Evolutionary conservation across 2,888 invertebrate genomes (phyloP), one percentile per base, ranked within the genome.

Genomic region (Meliscaeva auricollis): DNA sequence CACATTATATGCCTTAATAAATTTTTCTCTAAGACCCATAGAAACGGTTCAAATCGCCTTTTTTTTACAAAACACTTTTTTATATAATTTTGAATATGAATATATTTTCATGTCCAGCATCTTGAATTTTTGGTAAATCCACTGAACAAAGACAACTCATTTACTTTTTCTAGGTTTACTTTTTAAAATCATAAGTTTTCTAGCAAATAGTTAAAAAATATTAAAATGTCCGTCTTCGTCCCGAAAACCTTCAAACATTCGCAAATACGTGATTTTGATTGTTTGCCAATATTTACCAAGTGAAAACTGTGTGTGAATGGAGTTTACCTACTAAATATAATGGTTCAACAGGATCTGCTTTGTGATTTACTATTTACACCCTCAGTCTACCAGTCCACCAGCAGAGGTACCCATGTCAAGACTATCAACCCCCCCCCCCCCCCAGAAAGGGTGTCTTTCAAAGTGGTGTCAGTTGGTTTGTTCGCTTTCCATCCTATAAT

Each of bases 311-410:
- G 75, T 76, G 58, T 41, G 75, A 80, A 75, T 44, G 15, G 22
- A 56, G 50, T 64, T 26, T 70, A 58, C 58, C 56, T 38, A 76
- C 69, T 72, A 50, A 66, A 58, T 64, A 79, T 79, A 79, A 84
- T 79, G 75, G 78, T 78, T 80, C 80, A 79, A 75, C 84, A 70
- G 75, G 76, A 81, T 69, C 44, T 75, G 17, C 73, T 77, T 81
- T 85, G 76, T 80, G 76, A 81, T 73, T 69, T 64, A 64, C 76
- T 76, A 35, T 77, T 77, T 77, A 56, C 78, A 69, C 78, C 52
- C 46, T 32, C 32, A 32, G n/a, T 32, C 35, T 30, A 32, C 66
- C 35, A 66, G 46, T 35, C 38, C 17, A 6, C n/a, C 20, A 5
- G 4, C 38, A 9, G 3, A 6, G 13, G 9, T 9, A 9, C 9